phyloP scores from a whole-genome alignment of 2,797 vertebrate species.

The Cryptoblepharus egeriae region DNA sequence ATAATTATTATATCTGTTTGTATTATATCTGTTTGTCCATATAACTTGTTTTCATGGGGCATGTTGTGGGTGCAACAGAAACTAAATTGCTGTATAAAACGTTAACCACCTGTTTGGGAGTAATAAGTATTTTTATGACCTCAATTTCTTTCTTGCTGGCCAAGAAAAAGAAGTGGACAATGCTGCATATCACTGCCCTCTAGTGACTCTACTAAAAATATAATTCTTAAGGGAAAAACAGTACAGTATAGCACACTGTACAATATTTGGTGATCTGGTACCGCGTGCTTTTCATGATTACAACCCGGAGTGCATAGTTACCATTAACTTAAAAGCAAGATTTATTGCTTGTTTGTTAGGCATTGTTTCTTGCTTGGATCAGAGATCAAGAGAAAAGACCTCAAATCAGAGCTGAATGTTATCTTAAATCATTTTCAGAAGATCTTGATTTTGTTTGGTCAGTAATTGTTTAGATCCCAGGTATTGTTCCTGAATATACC shows the following conservation, averaged over 20 bases:
- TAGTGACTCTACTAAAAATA: neutral
- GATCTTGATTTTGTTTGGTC: conserved; percentile 9
- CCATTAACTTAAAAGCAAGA: neutral
- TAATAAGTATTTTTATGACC: neutral
- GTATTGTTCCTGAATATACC: conserved; percentile 13
- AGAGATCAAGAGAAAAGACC: neutral
- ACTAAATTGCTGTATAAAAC: neutral
- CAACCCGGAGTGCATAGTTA: neutral
- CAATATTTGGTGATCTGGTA: neutral
- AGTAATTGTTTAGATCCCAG: conserved; percentile 6
- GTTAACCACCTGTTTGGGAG: neutral
- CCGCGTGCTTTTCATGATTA: neutral
- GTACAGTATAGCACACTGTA: too few relatives aligned
- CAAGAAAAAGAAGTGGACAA: neutral
- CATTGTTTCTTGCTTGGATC: neutral
- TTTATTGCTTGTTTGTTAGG: neutral
- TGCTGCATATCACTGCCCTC: neutral
- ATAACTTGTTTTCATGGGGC: too few relatives aligned
- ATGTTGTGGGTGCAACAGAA: too few relatives aligned
- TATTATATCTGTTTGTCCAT: too few relatives aligned
- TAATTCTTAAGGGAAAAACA: neutral
- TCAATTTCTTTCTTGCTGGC: neutral
- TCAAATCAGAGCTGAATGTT: neutral
- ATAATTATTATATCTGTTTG: too few relatives aligned
- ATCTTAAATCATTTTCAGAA: conserved; percentile 5